Base-by-base conservation (phyloP, 1,140 invertebrate genomes). In the Pseudoatta argentina region DNA sequence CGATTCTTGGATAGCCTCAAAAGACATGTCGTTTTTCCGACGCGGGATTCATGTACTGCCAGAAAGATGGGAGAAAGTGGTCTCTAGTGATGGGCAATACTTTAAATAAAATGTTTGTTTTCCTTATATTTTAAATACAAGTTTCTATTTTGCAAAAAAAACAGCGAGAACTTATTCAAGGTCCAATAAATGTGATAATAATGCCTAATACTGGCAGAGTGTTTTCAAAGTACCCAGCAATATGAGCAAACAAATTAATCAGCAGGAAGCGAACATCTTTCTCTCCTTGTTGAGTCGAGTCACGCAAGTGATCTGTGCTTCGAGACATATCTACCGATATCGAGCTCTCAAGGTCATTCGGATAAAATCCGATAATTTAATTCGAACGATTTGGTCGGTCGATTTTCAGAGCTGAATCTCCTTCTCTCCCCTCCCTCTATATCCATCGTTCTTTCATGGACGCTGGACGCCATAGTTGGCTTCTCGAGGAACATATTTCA, bases 341-440 rank as follows among this genome's bases (percentile, higher is more conserved):
- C 79, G 57, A 75, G 27, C 34, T 18, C n/a, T 5, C 87, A 88
- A 88, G 87, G 87, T 86, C 83, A 34, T 8, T 53, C 55, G 83
- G 30, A 71, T 78, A 82, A 88, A 86, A 89, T 86, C 82, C 81
- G 87, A 88, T 89, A 86, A 88, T 69, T 44, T 69, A 21, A 55
- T 87, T 78, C 34, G 24, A 55, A 44, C 67, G 67, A 82, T 39
- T 48, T 14, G 39, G 18, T 12, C 73, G 30, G 18, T 48, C 27
- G 30, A 78, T 63, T 85, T 64, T 48, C 48, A 77, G 44, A 69
- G 30, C 77, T 4, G 5, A 55, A 34, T 53, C n/a, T 14, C 48
- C 14, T 44, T 6, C 6, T 10, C 10, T 5, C 8, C 8, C 3
- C 4, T 5, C 8, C 8, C 3, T 0, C 18, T 39, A 12, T 61